Evolutionary conservation across 2,797 vertebrate genomes (phyloP), one percentile per base, ranked within the genome.

Genomic region (Falco biarmicus): DNA sequence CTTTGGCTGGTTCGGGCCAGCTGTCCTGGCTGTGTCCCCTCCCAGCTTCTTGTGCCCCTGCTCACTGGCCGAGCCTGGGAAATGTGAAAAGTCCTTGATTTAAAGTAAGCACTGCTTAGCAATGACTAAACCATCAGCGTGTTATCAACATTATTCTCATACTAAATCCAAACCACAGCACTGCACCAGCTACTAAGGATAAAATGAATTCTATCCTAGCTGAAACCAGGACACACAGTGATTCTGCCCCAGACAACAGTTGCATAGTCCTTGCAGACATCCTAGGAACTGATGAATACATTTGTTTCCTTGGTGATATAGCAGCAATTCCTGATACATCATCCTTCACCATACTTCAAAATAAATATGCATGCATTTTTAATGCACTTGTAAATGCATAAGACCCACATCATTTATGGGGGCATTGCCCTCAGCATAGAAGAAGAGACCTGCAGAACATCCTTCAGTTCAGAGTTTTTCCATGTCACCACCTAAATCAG

Each of bases 231-330:
- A 18, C 17, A 45, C 43, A 45, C 2, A 2, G 22, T 50, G 71
- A 71, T 32, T 19, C 11, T 80, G n/a, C 5, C 25, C 4, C 0
- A 1, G 4, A 11, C 1, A 4, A 12, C 15, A 26, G 45, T 34
- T 51, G 10, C 37, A 17, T 4, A 41, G 64, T 11, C 8, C 20
- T 89, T 63, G 31, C 20, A 74, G 39, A 26, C 14, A n/a, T 5
- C 54, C 34, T 10, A 73, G 22, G 25, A 93, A 70, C 14, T 3
- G 0, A 82, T n/a, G 7, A 79, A 25, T 85, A 4, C 57, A 26
- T 54, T 37, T 57, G 8, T 74, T 80, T 96, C 48, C 60, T 70
- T 74, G 45, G 47, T 79, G 56, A 60, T 80, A 48, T 2, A 83
- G 80, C 6, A 77, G 7, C 4, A 1, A 37, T 59, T 91, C 48